A percentile compares a stretch with the other conserved stretches of the same genome.
phyloP scores from a whole-genome alignment of 2,797 vertebrate genomes.

The Ctenopoma kingsleyae region DNA sequence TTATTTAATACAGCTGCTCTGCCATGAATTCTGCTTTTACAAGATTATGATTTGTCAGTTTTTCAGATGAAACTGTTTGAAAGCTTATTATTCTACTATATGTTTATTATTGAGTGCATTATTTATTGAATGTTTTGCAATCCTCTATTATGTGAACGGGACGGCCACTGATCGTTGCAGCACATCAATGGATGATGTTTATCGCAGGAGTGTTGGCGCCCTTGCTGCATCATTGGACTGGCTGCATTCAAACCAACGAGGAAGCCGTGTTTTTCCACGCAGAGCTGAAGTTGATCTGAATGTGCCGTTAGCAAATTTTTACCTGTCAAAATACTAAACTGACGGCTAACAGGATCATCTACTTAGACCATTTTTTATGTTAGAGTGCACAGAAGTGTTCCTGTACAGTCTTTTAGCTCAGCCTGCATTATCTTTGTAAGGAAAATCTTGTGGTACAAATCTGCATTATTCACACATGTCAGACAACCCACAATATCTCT shows the following conservation, averaged over 20 bases:
- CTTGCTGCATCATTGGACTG: no score
- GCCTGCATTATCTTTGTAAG: constrained; percentile 50
- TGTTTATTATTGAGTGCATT: no score
- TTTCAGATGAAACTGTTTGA: no score
- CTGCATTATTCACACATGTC: constrained; percentile 19
- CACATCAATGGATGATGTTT: no score
- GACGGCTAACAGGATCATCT: not conserved
- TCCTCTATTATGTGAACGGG: no score
- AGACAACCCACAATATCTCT: constrained; percentile 25
- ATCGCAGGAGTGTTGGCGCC: no score
- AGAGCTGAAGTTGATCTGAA: not conserved
- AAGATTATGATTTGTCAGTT: no score
- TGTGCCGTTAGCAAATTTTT: not conserved
- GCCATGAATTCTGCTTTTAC: no score
- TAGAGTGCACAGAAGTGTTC: constrained; percentile 25
- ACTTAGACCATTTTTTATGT: constrained; percentile 49
- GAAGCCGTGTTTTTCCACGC: not conserved
- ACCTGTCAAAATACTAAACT: not conserved
- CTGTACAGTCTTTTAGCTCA: constrained; percentile 13
- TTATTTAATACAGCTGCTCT: no score
- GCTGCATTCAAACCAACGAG: no score
- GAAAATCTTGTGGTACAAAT: constrained; percentile 34
- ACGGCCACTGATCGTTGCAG: no score
- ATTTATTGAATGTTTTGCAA: not conserved
- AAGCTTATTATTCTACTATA: no score